Evolutionary conservation across 2,113 vertebrate genomes (phyloP).

Genomic region (Chlorocebus sabaeus): DNA sequence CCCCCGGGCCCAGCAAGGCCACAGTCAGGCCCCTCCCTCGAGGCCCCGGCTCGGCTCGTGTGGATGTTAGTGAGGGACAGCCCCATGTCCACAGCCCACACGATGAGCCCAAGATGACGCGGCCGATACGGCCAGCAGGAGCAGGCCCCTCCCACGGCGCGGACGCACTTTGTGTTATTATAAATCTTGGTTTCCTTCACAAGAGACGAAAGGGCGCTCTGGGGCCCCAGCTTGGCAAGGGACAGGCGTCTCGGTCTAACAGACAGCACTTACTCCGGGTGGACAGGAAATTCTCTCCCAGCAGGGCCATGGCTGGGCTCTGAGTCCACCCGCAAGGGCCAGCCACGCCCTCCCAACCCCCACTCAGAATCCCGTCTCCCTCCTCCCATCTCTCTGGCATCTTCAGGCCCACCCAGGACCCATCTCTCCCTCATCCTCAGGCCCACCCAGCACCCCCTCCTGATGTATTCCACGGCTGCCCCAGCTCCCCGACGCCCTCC

Average conservation of each 20-base stretch:
- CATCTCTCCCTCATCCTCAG: not conserved
- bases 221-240: not conserved
- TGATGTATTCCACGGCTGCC: not conserved
- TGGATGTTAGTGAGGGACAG: no score
- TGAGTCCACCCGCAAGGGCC: fast-evolving
- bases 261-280: not conserved
- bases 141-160: not conserved
- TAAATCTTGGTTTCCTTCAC: constrained; percentile 8
- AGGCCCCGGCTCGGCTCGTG: no score
- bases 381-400: not conserved
- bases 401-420: no score
- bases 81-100: no score
- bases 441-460: fast-evolving
- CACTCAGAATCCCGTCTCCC: no score
- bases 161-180: constrained; percentile 2
- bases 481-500: not conserved
- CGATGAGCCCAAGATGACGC: no score
- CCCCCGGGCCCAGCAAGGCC: no score
- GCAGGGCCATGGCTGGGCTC: not conserved
- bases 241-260: not conserved
- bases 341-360: fast-evolving
- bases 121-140: no score
- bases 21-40: no score
- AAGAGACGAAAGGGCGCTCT: not conserved
- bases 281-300: not conserved